Conservation (phyloP, 35 echinoderm and acorn worm genomes). For the Antedon bifida region DNA sequence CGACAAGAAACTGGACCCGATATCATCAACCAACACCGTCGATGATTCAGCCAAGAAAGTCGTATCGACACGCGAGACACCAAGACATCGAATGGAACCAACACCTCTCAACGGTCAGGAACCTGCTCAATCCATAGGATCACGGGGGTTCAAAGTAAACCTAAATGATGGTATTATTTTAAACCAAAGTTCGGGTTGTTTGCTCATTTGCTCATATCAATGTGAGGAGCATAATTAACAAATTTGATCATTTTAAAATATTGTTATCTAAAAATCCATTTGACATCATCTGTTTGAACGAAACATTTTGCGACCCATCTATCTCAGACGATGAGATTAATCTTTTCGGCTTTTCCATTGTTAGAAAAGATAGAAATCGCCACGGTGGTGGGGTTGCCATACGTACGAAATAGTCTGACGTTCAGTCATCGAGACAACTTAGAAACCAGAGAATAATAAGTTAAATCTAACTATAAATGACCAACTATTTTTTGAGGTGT, state of each 20-base stretch:
- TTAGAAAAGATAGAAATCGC: slow-evolving; percentile 10
- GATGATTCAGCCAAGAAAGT: neutral
- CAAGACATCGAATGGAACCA: slow-evolving; percentile 2
- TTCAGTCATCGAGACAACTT: neutral
- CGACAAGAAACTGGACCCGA: neutral
- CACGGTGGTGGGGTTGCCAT: slow-evolving; percentile 6
- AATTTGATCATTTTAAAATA: slow-evolving; percentile 8
- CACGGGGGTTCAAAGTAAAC: neutral
- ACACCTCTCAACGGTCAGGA: neutral
- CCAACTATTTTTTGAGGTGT: too few species aligned
- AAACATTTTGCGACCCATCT: slow-evolving; percentile 12
- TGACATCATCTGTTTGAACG: slow-evolving; percentile 17
- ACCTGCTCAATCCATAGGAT: slow-evolving; percentile 5
- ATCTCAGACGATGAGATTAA: slow-evolving; percentile 16
- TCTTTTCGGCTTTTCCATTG: slow-evolving; percentile 8
- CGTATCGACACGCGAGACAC: neutral
- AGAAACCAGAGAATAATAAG: too few species aligned
- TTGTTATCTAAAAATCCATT: slow-evolving; percentile 11
- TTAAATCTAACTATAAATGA: too few species aligned
- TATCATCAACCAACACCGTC: neutral
- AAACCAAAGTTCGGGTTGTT: neutral
- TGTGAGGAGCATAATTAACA: slow-evolving; percentile 8
- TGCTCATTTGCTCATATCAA: slow-evolving; percentile 14
- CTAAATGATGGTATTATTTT: slow-evolving; percentile 4
- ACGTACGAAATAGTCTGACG: neutral